Evolutionary conservation across 2,113 vertebrate genomes (phyloP), one percentile per base, ranked within the genome.

Genomic region (Pollachius pollachius): DNA sequence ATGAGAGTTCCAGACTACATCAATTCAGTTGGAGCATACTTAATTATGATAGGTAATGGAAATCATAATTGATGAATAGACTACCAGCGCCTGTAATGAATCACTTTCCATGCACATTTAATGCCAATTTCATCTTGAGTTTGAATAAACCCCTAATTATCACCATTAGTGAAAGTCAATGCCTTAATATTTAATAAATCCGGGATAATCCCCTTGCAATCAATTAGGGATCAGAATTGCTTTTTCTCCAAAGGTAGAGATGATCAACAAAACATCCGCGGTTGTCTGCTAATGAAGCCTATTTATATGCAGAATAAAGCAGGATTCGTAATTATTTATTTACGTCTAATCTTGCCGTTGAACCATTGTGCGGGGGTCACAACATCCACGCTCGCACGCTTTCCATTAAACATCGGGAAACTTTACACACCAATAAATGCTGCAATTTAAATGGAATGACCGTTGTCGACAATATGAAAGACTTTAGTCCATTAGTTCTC

Each of bases 101-200:
- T 86, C 83, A 87, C 93, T 92, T 87, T 84, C 69, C 83, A 70
- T 89, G 77, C 81, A 88, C 87, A 83, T 91, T 93, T 91, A 87
- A 90, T 92, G 90, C 77, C 90, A 93, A 94, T 93, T 91, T 84
- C 72, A 12, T 92, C 82, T 81, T 75, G 81, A 92, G 91, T 95
- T 90, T 92, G 78, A 94, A 94, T 89, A 89, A 92, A 90, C 54
- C 90, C 77, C 91, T 93, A 93, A 95, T 95, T 93, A 95, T 93
- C 90, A 84, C 84, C 87, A 94, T 95, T 93, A 95, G 88, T 80
- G 85, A 89, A 93, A 93, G 93, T 94, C 93, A 96, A 94, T 94
- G 94, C 90, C 91, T 93, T 92, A 93, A 94, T 95, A 95, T 94
- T 95, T 94, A 95, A 94, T 95, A 94, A 92, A 93, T 91, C 94